Percentiles rank a stretch among this genome's conserved stretches.
These are phyloP conservation scores for Meloidogyne chitwoodi DNA, from an alignment of 1,140 invertebrate genomes.

Conservation along the genomic window DNA sequence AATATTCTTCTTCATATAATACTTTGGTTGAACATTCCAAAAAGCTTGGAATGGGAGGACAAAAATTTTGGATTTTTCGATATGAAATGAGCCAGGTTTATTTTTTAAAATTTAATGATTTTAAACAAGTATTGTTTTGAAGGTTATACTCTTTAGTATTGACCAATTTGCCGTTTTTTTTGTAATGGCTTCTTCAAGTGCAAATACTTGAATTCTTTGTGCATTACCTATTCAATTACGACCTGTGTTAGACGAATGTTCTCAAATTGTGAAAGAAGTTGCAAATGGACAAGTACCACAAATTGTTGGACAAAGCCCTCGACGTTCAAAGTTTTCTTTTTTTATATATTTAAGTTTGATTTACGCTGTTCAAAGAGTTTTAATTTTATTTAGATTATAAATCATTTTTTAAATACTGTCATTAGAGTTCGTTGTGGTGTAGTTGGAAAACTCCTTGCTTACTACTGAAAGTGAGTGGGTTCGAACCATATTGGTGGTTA, in stretches of 20 bases:
- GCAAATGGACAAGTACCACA: not conserved
- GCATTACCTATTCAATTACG: slow-evolving; percentile 22
- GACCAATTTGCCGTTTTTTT: slow-evolving; percentile 39
- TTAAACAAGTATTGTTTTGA: not conserved
- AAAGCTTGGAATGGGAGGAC: slow-evolving; percentile 45
- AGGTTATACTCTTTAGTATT: slow-evolving; percentile 41
- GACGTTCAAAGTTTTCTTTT: not conserved
- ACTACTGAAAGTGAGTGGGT: not conserved
- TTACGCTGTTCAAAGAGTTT: too few species aligned
- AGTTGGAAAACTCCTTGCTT: not conserved
- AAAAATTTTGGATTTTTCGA: slow-evolving; percentile 43
- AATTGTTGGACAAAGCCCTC: slow-evolving; percentile 7
- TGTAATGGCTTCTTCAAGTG: slow-evolving; percentile 41
- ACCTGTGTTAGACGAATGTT: slow-evolving; percentile 37
- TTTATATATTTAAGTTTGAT: too few species aligned
- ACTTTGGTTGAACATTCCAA: slow-evolving; percentile 44
- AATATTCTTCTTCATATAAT: slow-evolving; percentile 33
- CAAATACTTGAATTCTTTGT: slow-evolving; percentile 45
- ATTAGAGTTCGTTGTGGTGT: not conserved
- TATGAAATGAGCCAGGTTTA: slow-evolving; percentile 33
- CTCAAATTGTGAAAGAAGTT: slow-evolving; percentile 32
- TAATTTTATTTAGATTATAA: too few species aligned
- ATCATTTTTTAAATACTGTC: too few species aligned
- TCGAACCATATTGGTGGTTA: not conserved
- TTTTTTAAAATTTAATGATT: not conserved